phyloP scores from a whole-genome alignment of 2,888 invertebrate genomes.

The Zele albiditarsus region DNA sequence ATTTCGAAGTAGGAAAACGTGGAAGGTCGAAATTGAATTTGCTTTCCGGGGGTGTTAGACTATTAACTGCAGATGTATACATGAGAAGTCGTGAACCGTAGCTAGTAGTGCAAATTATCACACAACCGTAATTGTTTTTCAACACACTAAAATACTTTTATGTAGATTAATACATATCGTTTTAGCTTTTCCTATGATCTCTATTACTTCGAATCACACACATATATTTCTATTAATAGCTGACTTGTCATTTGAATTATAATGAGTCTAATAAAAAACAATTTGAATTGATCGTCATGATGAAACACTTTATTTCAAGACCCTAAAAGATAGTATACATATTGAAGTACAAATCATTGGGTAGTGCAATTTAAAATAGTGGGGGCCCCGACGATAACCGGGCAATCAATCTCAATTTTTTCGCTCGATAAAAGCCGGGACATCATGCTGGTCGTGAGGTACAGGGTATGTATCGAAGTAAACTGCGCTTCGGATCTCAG shows the following conservation, averaged over 20 bases:
- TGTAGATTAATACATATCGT: neutral
- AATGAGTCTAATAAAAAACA: constrained; percentile 11
- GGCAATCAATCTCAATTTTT: constrained; percentile 26
- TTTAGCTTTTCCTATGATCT: neutral
- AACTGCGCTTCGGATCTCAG: neutral
- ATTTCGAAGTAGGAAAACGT: no score
- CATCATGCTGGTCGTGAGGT: constrained; percentile 3
- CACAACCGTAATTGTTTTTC: no score
- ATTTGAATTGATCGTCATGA: constrained; percentile 5
- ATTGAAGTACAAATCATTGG: constrained; percentile 7
- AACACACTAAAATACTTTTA: neutral
- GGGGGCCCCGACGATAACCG: constrained; percentile 6
- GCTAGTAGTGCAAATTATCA: no score
- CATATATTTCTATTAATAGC: constrained; percentile 6
- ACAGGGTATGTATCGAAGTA: neutral
- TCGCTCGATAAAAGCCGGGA: constrained; percentile 35
- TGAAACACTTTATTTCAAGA: constrained; percentile 11
- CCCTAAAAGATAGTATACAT: constrained; percentile 11
- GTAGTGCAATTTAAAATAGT: neutral
- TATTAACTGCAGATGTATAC: no score
- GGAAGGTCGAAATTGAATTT: no score
- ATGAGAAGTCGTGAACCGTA: no score
- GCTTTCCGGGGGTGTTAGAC: no score
- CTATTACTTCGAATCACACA: neutral
- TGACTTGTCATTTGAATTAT: constrained; percentile 4